Evolutionary conservation across 2,888 invertebrate genomes (phyloP), one percentile per base, ranked within the genome.

Genomic region (Chymomyza fuscimana): DNA sequence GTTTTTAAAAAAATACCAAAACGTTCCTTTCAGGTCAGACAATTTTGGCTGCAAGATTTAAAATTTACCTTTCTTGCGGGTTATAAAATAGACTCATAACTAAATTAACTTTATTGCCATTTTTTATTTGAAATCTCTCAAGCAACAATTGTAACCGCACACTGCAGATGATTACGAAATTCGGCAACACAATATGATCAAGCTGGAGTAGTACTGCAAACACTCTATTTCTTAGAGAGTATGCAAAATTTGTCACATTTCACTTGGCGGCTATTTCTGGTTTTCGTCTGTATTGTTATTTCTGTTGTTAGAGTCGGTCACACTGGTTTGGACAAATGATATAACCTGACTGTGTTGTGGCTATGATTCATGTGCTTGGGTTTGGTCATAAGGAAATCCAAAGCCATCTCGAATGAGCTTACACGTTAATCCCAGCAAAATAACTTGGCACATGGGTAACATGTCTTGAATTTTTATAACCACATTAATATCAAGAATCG

Each of bases 401-500:
- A 22, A 71, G 73, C 76, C 81, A 74, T 67, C 70, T 36, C 51
- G 46, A 76, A 74, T 77, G 75, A 75, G 73, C 78, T 78, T 72
- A 77, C 73, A 66, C 65, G 60, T 58, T 59, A 72, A 32, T 54
- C 10, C 54, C 16, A 54, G 1, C 54, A 5, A 32, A 22, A 16
- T 54, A 65, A 73, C 65, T 54, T 19, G 54, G 54, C 54, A 19
- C 9, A 54, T 16, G 54, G 9, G 54, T 54, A 16, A 4, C 22
- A 78, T 65, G 76, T 65, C 64, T 32, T 74, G 87, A 61, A 77
- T 87, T 68, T 74, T 79, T 73, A 87, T 80, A 69, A 62, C 32
- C 66, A 51, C 70, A 81, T 86, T 86, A 69, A 32, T 63, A 15
- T 46, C 32, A 63, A 83, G 77, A 80, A 84, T 80, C 74, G 82